Evolutionary conservation across 2,888 invertebrate genomes (phyloP).

Genomic region (Globia sparganii): DNA sequence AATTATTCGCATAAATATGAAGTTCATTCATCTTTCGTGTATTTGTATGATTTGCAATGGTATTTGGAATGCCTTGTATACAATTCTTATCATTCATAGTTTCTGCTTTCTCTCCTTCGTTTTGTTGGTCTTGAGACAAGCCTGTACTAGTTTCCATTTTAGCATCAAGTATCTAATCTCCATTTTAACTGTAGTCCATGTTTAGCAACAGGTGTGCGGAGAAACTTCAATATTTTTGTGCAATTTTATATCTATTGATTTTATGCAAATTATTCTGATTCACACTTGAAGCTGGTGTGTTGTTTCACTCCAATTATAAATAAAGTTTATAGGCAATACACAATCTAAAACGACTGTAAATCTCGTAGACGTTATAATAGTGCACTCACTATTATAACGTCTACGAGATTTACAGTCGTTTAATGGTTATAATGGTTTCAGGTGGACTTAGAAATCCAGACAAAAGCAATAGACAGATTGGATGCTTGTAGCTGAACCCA

Average conservation of each 20-base stretch:
- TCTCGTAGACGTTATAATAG: slow-evolving; percentile 14
- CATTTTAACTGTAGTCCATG: slow-evolving; percentile 42
- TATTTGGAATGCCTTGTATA: slow-evolving; percentile 39
- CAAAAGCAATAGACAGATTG: slow-evolving; percentile 24
- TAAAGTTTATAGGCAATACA: slow-evolving; percentile 29
- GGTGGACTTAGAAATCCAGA: slow-evolving; percentile 26
- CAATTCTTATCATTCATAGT: slow-evolving; percentile 42
- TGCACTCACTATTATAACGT: too few species aligned
- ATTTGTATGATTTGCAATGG: slow-evolving; percentile 28
- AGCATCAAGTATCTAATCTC: slow-evolving; percentile 61
- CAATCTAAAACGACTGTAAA: slow-evolving; percentile 7
- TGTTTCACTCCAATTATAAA: slow-evolving; percentile 21
- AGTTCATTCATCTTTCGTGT: slow-evolving; percentile 53
- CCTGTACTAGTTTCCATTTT: slow-evolving; percentile 58
- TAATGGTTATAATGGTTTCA: slow-evolving; percentile 24
- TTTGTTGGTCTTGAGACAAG: slow-evolving; percentile 49
- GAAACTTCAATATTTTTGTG: slow-evolving; percentile 35
- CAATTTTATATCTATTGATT: slow-evolving; percentile 28
- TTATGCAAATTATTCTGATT: slow-evolving; percentile 25
- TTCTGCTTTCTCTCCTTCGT: slow-evolving; percentile 47
- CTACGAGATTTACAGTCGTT: too few species aligned
- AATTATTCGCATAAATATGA: slow-evolving; percentile 43
- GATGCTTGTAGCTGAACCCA: slow-evolving; percentile 24
- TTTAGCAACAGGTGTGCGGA: slow-evolving; percentile 37
- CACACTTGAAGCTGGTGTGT: not conserved